These are phyloP conservation scores for Drosophila tsacasi DNA, from an alignment of 1,140 invertebrate species.

Conservation along the genomic window DNA sequence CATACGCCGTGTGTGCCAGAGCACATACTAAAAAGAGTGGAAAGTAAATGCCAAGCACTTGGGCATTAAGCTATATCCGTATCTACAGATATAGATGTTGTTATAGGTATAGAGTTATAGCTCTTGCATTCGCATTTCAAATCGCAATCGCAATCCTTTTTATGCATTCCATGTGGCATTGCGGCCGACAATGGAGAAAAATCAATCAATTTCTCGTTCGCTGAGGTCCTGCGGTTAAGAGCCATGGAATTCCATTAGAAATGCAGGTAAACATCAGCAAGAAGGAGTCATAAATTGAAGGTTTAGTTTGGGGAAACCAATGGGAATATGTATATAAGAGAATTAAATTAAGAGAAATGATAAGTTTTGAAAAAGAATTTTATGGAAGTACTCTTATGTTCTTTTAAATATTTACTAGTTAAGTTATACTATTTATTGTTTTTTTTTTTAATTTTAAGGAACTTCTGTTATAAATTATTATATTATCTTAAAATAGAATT, in stretches of 20 bases:
- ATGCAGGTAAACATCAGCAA: not conserved
- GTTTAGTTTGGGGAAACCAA: not conserved
- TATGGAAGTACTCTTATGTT: not conserved
- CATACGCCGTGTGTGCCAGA: constrained; percentile 41
- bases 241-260: constrained; percentile 1
- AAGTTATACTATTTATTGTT: too few species aligned
- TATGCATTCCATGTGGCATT: constrained; percentile 53
- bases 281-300: not conserved
- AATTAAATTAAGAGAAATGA: too few species aligned
- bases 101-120: not conserved
- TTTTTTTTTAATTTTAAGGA: too few species aligned
- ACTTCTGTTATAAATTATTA: too few species aligned
- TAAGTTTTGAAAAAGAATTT: too few species aligned
- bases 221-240: constrained; percentile 10
- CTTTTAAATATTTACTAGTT: too few species aligned
- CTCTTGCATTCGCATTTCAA: constrained; percentile 5
- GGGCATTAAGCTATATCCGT: constrained; percentile 1
- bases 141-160: constrained; percentile 51
- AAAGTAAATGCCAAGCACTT: constrained; percentile 15
- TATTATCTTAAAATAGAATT: too few species aligned
- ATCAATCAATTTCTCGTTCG: constrained; percentile 40
- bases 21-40: constrained; percentile 9
- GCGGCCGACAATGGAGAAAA: constrained; percentile 43
- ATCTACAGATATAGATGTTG: not conserved
- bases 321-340: not conserved